Conservation (phyloP, 2,797 vertebrate genomes). For the Alectoris magna region DNA sequence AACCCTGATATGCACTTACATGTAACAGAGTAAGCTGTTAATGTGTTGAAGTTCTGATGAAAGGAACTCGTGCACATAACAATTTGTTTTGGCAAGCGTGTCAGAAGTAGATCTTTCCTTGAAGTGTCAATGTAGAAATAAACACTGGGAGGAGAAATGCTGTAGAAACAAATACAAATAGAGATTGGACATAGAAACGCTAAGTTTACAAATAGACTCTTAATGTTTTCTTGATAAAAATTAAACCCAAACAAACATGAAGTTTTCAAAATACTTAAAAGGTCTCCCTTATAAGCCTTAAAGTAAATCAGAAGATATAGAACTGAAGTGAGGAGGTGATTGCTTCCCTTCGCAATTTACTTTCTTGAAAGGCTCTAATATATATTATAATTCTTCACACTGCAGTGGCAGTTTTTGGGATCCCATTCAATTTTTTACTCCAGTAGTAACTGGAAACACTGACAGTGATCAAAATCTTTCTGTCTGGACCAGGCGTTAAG, state of each 20-base stretch:
- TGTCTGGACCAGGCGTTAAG: not conserved
- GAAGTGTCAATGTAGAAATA: constrained; percentile 81
- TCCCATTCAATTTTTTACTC: not conserved
- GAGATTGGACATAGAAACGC: constrained; percentile 63
- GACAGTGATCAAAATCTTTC: not conserved
- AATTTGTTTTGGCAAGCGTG: constrained; percentile 76
- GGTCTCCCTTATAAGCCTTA: constrained; percentile 42
- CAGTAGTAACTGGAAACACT: not conserved
- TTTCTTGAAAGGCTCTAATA: not conserved
- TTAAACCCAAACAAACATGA: constrained; percentile 71
- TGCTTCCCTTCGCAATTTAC: constrained; percentile 26
- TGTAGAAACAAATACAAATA: constrained; percentile 75
- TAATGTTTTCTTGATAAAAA: not conserved
- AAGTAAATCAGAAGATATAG: constrained; percentile 57
- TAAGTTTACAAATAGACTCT: constrained; percentile 75
- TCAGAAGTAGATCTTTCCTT: constrained; percentile 74
- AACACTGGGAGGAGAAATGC: constrained; percentile 74
- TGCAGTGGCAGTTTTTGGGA: not conserved
- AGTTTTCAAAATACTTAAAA: constrained; percentile 76
- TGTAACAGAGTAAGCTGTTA: constrained; percentile 59
- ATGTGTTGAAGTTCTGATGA: constrained; percentile 75
- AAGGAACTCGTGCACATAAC: constrained; percentile 74
- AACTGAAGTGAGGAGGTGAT: constrained; percentile 60
- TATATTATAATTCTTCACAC: not conserved
- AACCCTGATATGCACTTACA: constrained; percentile 37